Conservation (phyloP, 2,113 vertebrate species). For the Pitta sordida region DNA sequence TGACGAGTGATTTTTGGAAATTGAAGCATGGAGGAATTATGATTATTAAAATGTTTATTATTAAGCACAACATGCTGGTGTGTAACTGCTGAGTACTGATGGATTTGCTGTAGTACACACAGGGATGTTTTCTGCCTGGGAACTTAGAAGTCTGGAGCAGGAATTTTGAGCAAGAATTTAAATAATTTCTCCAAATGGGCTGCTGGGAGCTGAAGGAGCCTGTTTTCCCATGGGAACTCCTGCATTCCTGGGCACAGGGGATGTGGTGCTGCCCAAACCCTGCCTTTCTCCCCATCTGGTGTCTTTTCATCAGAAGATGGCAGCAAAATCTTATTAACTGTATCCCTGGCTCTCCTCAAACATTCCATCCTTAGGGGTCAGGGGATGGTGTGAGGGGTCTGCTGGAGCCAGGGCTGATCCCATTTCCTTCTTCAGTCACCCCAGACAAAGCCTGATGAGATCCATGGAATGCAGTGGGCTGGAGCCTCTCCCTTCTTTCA, state of each 20-base stretch:
- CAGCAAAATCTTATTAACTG: conserved; percentile 69
- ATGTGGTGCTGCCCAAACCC: not conserved
- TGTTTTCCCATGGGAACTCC: rapidly evolving
- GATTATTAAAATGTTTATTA: not conserved
- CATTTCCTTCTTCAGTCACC: not conserved
- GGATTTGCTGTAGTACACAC: rapidly evolving
- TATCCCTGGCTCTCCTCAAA: not conserved
- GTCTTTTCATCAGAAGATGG: conserved; percentile 74
- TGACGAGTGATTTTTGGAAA: not conserved
- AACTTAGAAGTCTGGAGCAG: not conserved
- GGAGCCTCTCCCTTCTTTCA: not conserved
- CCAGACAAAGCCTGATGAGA: not conserved
- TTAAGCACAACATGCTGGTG: not conserved
- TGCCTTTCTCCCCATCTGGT: not conserved
- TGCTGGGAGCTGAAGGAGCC: not conserved
- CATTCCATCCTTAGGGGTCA: not conserved
- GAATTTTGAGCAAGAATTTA: not conserved
- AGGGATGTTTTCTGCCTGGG: not conserved
- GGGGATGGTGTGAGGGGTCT: not conserved
- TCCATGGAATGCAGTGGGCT: rapidly evolving
- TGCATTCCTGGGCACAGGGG: not conserved
- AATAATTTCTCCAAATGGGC: not conserved
- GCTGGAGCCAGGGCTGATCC: not conserved
- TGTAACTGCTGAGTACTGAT: not conserved
- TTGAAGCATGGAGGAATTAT: not conserved